Evolutionary conservation across 2,797 vertebrate species (phyloP), one percentile per base, ranked within the genome.

Genomic region (Sebastes oblongus): DNA sequence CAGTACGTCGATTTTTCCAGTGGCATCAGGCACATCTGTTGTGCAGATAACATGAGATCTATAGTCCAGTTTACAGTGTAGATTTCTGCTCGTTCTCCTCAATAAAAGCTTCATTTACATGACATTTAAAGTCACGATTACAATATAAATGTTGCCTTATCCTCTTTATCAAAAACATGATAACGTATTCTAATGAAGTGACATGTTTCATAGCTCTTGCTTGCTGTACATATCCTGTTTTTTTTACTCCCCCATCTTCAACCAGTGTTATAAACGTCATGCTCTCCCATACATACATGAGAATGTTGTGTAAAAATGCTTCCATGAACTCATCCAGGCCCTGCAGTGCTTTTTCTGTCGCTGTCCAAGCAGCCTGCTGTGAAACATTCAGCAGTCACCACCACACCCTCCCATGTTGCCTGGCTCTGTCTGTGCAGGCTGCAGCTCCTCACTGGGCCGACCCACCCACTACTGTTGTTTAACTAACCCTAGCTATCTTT

Each of bases 391-490:
- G 58, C 59, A n/a, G 64, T n/a, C 65, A 24, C 50, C 50, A 52
- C 88, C 92, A 80, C 91, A 76, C 91, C 91, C 87, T 89, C 79
- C 62, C 75, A 22, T 82, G 75, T 75, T 72, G 85, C 80, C 77
- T 32, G 73, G 22, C 81, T 80, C 62, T 78, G 85, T 77, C 62
- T 66, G 80, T 83, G 74, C 86, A 88, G 72, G 79, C 83, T 66
- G 67, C 67, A 70, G 74, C 72, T 74, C 66, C 64, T 73, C 72
- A 18, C 77, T 65, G 81, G 27, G 72, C 86, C n/a, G 84, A 88
- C 84, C 84, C 91, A 84, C 86, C 90, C 92, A 68, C 70, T 13
- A 3, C 87, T 85, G 74, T 78, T 89, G 87, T 92, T 91, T 70
- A 72, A 87, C 86, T 79, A 22, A 81, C 73, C 58, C 75, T 1